Percentiles rank a stretch among this genome's conserved stretches.
phyloP scores from a whole-genome alignment of 1,140 invertebrate species.

The Aleiodes sp. region DNA sequence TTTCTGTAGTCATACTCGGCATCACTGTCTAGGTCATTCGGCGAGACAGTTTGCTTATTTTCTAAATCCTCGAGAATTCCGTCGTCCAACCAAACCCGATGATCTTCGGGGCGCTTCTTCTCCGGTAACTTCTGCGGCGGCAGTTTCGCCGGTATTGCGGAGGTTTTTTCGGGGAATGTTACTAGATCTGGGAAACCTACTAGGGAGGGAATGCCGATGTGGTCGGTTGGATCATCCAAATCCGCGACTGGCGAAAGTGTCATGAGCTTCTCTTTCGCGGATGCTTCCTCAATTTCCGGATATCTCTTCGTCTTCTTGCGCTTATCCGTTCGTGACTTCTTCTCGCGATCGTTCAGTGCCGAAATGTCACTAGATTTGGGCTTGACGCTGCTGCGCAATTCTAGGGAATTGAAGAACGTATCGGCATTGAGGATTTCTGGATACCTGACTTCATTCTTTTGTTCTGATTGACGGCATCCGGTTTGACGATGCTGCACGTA shows the following conservation, averaged over 20 bases:
- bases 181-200: slow-evolving; percentile 62
- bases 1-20: slow-evolving; percentile 55
- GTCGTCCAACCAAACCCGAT: slow-evolving; percentile 56
- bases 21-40: slow-evolving; percentile 44
- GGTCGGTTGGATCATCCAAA: slow-evolving; percentile 58
- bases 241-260: slow-evolving; percentile 54
- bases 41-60: slow-evolving; percentile 49
- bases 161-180: slow-evolving; percentile 44
- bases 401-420: slow-evolving; percentile 85
- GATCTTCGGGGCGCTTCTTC: slow-evolving; percentile 51
- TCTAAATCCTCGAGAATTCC: slow-evolving; percentile 54
- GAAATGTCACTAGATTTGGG: slow-evolving; percentile 59
- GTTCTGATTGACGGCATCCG: slow-evolving; percentile 63
- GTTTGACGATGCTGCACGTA: slow-evolving; percentile 84
- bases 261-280: slow-evolving; percentile 48
- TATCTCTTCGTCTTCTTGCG: slow-evolving; percentile 45
- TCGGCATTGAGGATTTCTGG: slow-evolving; percentile 75
- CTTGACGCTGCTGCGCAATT: slow-evolving; percentile 81
- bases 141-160: neutral
- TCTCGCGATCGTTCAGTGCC: slow-evolving; percentile 50
- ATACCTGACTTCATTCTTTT: slow-evolving; percentile 53
- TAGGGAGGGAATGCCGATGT: slow-evolving; percentile 58
- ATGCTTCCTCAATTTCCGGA: slow-evolving; percentile 44
- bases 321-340: slow-evolving; percentile 61
- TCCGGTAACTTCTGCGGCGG: slow-evolving; percentile 17